Conservation (phyloP, 2,888 invertebrate genomes). For the Yponomeuta plumbellus region DNA sequence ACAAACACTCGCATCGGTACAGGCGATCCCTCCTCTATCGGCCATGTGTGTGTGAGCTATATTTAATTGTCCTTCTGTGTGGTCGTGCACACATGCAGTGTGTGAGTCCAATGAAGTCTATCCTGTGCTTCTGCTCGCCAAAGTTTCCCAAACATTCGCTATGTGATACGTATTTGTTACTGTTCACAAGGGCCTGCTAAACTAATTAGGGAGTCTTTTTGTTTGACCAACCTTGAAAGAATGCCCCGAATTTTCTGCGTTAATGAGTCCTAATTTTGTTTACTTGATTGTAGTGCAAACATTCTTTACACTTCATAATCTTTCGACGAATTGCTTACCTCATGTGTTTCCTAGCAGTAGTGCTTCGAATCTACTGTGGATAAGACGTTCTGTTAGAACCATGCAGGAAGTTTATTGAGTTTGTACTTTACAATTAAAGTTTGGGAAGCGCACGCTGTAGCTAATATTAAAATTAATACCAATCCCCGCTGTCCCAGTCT, state of each 20-base stretch:
- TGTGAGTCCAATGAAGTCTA: conserved; percentile 71
- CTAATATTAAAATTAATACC: conserved; percentile 72
- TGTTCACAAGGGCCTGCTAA: conserved; percentile 26
- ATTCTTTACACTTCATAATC: conserved; percentile 35
- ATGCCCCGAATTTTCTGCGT: conserved; percentile 35
- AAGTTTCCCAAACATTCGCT: conserved; percentile 49
- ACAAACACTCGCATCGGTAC: conserved; percentile 52
- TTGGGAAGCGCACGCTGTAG: conserved; percentile 55
- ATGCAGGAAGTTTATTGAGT: neutral
- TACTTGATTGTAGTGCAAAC: conserved; percentile 35
- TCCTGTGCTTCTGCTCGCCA: conserved; percentile 41
- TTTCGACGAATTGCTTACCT: conserved; percentile 23
- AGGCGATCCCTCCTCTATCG: conserved; percentile 45
- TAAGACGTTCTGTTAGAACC: conserved; percentile 26
- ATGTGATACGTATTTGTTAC: conserved; percentile 14
- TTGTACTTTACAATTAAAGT: conserved; percentile 37
- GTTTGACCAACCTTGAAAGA: conserved; percentile 34
- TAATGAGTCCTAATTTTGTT: conserved; percentile 36
- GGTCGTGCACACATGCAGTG: conserved; percentile 55
- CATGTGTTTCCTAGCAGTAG: conserved; percentile 25
- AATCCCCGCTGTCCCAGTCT: conserved; percentile 66
- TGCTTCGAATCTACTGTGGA: conserved; percentile 22
- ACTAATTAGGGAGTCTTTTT: conserved; percentile 21
- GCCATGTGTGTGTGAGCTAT: conserved; percentile 60
- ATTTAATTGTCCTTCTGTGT: conserved; percentile 64